Percentiles rank a stretch among this genome's conserved stretches.
These are phyloP conservation scores for Anoplius nigerrimus DNA, from an alignment of 2,888 invertebrate genomes.

Conservation along the genomic window DNA sequence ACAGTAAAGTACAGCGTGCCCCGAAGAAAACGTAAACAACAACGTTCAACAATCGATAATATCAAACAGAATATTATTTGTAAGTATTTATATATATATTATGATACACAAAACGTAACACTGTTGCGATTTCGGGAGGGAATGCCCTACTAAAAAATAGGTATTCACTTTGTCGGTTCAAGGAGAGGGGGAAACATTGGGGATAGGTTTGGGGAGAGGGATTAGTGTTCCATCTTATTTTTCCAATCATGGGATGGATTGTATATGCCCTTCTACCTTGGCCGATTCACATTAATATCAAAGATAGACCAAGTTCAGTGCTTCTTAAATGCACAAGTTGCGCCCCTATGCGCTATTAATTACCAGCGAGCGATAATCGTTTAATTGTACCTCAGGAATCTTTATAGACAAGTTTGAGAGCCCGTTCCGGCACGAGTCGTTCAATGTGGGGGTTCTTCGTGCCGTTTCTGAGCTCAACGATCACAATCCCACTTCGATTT, in stretches of 20 bases:
- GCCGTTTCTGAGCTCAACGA: conserved; percentile 1
- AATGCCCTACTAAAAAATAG: conserved; percentile 62
- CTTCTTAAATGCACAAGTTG: conserved; percentile 48
- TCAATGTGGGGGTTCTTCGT: conserved; percentile 7
- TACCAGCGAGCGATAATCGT: conserved; percentile 26
- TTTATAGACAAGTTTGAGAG: conserved; percentile 39
- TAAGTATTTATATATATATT: conserved; percentile 64
- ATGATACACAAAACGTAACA: conserved; percentile 73
- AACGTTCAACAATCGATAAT: conserved; percentile 74
- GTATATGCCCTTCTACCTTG: conserved; percentile 16
- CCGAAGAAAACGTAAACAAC: conserved; percentile 72
- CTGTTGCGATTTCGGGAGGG: conserved; percentile 47
- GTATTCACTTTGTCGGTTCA: conserved; percentile 40
- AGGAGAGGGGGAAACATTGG: neutral
- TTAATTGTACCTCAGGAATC: conserved; percentile 40
- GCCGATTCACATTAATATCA: conserved; percentile 11
- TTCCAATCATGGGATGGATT: conserved; percentile 1
- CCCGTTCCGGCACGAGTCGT: conserved; percentile 38
- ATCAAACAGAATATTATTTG: conserved; percentile 72
- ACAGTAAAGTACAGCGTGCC: conserved; percentile 74
- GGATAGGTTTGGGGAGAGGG: neutral
- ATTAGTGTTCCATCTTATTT: too few relatives aligned
- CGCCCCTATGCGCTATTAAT: conserved; percentile 32
- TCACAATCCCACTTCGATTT: too few relatives aligned
- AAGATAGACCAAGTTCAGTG: conserved; percentile 11